phyloP scores from a whole-genome alignment of 2,797 vertebrate genomes.

The Eulemur rubriventer region DNA sequence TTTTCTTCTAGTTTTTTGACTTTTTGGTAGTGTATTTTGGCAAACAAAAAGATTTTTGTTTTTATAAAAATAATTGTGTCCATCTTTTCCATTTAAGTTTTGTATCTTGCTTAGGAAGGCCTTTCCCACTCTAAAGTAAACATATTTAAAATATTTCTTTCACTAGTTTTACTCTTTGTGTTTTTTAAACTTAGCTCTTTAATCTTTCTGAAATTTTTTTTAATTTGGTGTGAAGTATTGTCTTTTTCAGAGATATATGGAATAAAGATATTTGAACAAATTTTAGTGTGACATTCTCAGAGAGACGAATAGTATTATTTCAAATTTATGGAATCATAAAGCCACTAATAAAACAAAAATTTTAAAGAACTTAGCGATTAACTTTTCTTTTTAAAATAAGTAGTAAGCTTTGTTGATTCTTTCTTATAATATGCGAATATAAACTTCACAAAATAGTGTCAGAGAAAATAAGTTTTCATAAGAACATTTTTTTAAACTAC shows the following conservation, averaged over 20 bases:
- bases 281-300: conserved; percentile 35
- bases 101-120: not conserved
- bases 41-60: not conserved
- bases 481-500: not conserved
- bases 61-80: not conserved
- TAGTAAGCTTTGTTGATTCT: not conserved
- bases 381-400: not conserved
- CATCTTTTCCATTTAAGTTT: not conserved
- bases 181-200: not conserved
- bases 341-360: conserved; percentile 28
- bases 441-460: not conserved
- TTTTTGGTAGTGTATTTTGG: not conserved
- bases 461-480: not conserved
- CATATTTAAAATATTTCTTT: not conserved
- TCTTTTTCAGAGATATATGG: not conserved
- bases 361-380: not conserved
- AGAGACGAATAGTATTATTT: conserved; percentile 8
- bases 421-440: not conserved
- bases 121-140: not conserved
- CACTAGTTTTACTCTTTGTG: not conserved
- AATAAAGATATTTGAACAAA: conserved; percentile 6
- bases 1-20: not conserved
- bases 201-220: not conserved
- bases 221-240: not conserved
- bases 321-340: conserved; percentile 36